Conservation (phyloP, 2,113 vertebrate species). For the Eupsittula cactorum region DNA sequence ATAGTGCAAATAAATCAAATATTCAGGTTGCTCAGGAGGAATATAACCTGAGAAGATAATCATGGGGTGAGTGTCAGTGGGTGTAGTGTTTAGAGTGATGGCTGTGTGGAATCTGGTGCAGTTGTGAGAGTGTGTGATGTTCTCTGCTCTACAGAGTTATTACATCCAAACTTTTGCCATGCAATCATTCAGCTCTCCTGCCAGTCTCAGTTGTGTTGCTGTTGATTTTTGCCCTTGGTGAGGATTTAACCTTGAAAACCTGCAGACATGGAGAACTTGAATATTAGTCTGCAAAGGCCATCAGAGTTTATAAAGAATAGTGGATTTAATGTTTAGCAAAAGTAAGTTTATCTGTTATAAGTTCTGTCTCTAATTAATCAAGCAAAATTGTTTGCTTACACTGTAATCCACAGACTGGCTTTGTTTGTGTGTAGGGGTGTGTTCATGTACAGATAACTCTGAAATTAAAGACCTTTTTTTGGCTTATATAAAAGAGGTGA, state of each 20-base stretch:
- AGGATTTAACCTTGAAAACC: background rate
- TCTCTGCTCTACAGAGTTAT: background rate
- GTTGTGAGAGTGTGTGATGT: background rate
- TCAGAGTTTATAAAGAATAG: background rate
- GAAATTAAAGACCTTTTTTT: background rate
- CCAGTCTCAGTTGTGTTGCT: background rate
- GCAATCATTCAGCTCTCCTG: background rate
- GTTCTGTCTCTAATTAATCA: background rate
- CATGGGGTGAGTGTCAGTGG: background rate
- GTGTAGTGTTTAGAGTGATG: background rate
- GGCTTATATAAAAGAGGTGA: background rate
- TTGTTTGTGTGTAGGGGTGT: background rate
- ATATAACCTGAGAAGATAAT: constrained; percentile 19
- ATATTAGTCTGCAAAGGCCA: background rate
- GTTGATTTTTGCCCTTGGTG: background rate
- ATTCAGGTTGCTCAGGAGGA: background rate
- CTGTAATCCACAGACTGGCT: background rate
- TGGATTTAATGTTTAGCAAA: background rate
- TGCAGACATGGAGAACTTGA: background rate
- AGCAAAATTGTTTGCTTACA: background rate
- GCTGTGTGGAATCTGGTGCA: background rate
- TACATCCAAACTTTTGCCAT: background rate
- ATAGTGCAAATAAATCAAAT: constrained; percentile 52
- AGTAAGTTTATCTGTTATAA: background rate
- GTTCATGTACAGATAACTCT: background rate